Evolutionary conservation across 2,888 invertebrate species (phyloP), one percentile per base, ranked within the genome.

Genomic region (Zhengitettix transpicula): DNA sequence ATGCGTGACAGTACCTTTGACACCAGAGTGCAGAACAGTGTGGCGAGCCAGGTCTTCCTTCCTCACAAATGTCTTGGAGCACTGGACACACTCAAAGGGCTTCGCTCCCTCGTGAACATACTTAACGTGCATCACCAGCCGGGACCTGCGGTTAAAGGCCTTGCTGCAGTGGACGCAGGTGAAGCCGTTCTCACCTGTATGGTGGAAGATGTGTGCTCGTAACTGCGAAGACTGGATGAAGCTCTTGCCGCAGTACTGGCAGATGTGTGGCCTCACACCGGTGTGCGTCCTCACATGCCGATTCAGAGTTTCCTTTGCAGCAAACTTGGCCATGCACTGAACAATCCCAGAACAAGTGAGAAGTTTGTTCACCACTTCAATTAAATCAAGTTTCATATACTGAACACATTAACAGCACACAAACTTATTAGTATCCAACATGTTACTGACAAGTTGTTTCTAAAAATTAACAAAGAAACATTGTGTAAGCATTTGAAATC

Each of bases 141-240:
- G 69, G 9, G 71, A 73, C 65, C 76, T 75, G 1, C 78, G 72
- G 67, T 78, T 78, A 66, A 79, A 80, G 8, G 74, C 71, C 65
- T 76, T 75, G 65, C 74, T 72, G 65, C 83, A 83, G 40, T 75
- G 68, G 7, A 78, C 77, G 69, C 91, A 91, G 17, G 79, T 74
- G 68, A 80, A 84, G 12, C 82, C 83, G 66, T 78, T 78, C 67
- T 84, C 83, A 42, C 83, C 69, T 12, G 82, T 83, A 65, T 91
- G 85, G 68, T 85, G 85, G 68, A 85, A 85, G 64, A 87, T 74
- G 69, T 92, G 92, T 9, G 85, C 84, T 64, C 84, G 80, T 44
- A 92, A 74, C 69, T 91, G 91, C 10, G 84, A 81, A 11, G 85
- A 83, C 72, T 89, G 92, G 61, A 92, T 92, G 72, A 89, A 92